phyloP scores from a whole-genome alignment of 2,888 invertebrate genomes.

The Nemotelus nigrinus region DNA sequence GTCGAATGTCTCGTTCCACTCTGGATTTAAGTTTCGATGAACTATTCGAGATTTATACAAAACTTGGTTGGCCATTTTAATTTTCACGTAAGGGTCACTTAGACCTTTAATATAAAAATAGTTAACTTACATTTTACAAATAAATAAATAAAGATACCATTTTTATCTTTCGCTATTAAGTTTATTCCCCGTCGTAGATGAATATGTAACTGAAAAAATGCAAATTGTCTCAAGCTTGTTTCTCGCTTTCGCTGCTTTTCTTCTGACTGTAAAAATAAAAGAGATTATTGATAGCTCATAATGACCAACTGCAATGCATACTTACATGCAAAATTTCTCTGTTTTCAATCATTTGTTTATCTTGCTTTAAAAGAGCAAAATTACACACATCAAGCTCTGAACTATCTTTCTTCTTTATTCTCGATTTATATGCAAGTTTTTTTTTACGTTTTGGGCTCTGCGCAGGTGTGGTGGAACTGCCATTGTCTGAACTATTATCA shows the following conservation, averaged over 20 bases:
- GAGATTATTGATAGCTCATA: constrained; percentile 1
- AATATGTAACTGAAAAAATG: constrained; percentile 91
- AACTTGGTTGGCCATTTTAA: constrained; percentile 86
- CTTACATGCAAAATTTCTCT: not conserved
- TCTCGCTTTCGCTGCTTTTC: constrained; percentile 77
- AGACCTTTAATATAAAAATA: constrained; percentile 72
- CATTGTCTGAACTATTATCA: constrained; percentile 82
- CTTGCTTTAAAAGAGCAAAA: too few species aligned
- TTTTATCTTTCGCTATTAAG: constrained; percentile 93
- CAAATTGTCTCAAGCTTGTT: constrained; percentile 81
- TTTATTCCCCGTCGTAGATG: constrained; percentile 89
- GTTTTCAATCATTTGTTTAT: too few species aligned
- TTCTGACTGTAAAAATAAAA: constrained; percentile 70
- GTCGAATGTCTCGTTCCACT: constrained; percentile 97
- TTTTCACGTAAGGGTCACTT: constrained; percentile 98
- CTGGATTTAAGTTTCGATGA: constrained; percentile 92
- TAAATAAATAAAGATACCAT: constrained; percentile 71
- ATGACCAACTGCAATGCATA: not conserved
- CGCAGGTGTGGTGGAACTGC: constrained; percentile 72
- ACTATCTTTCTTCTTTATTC: too few species aligned
- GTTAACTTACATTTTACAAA: not conserved
- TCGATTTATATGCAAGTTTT: too few species aligned
- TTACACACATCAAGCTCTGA: too few species aligned
- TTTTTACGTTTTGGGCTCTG: constrained; percentile 77
- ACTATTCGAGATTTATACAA: constrained; percentile 95